phyloP scores from a whole-genome alignment of 2,888 invertebrate species.

The Drosophila cyrtoloma region DNA sequence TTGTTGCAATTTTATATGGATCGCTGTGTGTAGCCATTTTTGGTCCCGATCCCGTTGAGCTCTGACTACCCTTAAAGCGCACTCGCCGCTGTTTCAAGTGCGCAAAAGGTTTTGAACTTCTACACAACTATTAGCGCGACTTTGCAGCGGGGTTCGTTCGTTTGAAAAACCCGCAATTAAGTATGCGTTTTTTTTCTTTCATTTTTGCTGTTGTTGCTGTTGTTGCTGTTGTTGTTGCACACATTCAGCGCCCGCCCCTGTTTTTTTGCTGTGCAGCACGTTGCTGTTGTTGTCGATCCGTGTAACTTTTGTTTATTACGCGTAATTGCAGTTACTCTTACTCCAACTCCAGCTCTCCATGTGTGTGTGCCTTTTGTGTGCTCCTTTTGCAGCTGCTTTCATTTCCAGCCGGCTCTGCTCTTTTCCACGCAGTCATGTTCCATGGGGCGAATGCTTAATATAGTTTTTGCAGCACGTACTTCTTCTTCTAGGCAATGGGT shows the following conservation, averaged over 20 bases:
- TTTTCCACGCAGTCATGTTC: slow-evolving; percentile 39
- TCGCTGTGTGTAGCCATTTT: slow-evolving; percentile 69
- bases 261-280: slow-evolving; percentile 29
- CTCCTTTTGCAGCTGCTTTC: slow-evolving; percentile 71
- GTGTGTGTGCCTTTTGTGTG: slow-evolving; percentile 59
- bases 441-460: slow-evolving; percentile 69
- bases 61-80: slow-evolving; percentile 58
- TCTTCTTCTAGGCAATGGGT: background rate
- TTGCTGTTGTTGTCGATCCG: slow-evolving; percentile 44
- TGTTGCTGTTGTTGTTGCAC: slow-evolving; percentile 21
- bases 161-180: slow-evolving; percentile 82
- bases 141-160: slow-evolving; percentile 63
- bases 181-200: slow-evolving; percentile 58
- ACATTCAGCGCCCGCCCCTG: slow-evolving; percentile 32
- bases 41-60: slow-evolving; percentile 56
- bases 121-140: slow-evolving; percentile 18
- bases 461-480: slow-evolving; percentile 13
- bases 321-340: slow-evolving; percentile 80
- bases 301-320: slow-evolving; percentile 82
- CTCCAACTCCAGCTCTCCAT: slow-evolving; percentile 44
- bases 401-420: slow-evolving; percentile 52
- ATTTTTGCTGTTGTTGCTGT: slow-evolving; percentile 15
- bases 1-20: slow-evolving; percentile 65
- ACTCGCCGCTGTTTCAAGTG: slow-evolving; percentile 70
- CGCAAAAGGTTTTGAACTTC: slow-evolving; percentile 64